phyloP scores from a whole-genome alignment of 2,888 invertebrate genomes.

The Andrena dorsata region DNA sequence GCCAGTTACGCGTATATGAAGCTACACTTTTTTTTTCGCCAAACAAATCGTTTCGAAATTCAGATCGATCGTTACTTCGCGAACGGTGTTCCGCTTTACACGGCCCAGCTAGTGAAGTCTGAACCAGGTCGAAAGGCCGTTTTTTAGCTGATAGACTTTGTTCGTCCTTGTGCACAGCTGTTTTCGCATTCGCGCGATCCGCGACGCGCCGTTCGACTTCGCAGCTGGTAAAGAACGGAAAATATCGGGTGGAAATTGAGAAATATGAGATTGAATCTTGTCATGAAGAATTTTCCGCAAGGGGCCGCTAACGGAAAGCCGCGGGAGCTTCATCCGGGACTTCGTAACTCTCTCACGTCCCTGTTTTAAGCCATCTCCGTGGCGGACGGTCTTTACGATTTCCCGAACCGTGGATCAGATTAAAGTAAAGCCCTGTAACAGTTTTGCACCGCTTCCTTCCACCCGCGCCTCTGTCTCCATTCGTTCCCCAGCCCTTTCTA shows the following conservation, averaged over 20 bases:
- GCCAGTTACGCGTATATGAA: neutral
- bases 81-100: neutral
- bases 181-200: neutral
- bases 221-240: conserved; percentile 49
- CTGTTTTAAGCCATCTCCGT: conserved; percentile 71
- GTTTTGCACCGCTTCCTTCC: conserved; percentile 52
- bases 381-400: conserved; percentile 69
- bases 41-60: neutral
- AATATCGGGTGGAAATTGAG: conserved; percentile 63
- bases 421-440: conserved; percentile 69
- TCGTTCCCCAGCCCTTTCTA: neutral
- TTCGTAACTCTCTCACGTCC: conserved; percentile 73
- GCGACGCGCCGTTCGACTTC: conserved; percentile 45
- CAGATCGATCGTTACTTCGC: neutral
- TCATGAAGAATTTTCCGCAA: conserved; percentile 65
- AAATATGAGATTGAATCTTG: conserved; percentile 69
- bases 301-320: conserved; percentile 60
- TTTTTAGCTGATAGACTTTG: neutral
- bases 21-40: neutral
- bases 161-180: neutral
- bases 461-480: neutral
- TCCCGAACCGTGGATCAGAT: conserved; percentile 69
- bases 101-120: neutral
- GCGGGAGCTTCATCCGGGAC: conserved; percentile 60
- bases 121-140: neutral